A percentile compares a stretch with the other conserved stretches of the same genome.
Conservation (phyloP, 2,888 invertebrate species). For the Lypha dubia region DNA sequence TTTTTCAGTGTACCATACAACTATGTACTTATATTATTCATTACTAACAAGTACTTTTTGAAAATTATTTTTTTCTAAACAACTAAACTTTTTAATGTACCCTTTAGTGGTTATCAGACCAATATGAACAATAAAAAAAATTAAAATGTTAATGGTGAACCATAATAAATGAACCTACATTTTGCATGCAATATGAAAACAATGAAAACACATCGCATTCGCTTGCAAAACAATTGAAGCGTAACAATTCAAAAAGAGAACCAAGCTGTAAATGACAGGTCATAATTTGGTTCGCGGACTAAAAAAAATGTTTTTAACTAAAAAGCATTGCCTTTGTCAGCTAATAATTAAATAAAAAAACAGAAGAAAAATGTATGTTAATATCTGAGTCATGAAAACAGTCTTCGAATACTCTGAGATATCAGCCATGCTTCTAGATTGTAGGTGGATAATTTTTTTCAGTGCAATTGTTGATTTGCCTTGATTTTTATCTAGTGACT, state of each 20-base stretch:
- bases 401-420: conserved; percentile 7
- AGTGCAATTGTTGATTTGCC: too few species aligned
- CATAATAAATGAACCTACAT: conserved; percentile 41
- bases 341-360: background rate
- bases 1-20: too few species aligned
- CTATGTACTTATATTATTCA: too few species aligned
- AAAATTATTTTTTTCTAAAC: too few species aligned
- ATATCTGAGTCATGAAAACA: background rate
- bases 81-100: background rate
- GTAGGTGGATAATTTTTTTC: too few species aligned
- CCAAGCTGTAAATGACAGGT: conserved; percentile 17
- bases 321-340: too few species aligned
- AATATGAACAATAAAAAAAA: conserved; percentile 17
- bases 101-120: background rate
- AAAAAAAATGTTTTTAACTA: background rate
- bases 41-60: too few species aligned
- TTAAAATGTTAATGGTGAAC: background rate
- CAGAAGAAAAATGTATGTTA: background rate
- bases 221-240: conserved; percentile 40
- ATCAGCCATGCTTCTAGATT: background rate
- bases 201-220: conserved; percentile 15
- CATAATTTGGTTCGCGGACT: conserved; percentile 5
- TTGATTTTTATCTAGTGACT: too few species aligned
- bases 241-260: conserved; percentile 29
- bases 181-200: conserved; percentile 36